Base-by-base conservation (phyloP, 2,888 invertebrate genomes). In the Dynastes grantii region DNA sequence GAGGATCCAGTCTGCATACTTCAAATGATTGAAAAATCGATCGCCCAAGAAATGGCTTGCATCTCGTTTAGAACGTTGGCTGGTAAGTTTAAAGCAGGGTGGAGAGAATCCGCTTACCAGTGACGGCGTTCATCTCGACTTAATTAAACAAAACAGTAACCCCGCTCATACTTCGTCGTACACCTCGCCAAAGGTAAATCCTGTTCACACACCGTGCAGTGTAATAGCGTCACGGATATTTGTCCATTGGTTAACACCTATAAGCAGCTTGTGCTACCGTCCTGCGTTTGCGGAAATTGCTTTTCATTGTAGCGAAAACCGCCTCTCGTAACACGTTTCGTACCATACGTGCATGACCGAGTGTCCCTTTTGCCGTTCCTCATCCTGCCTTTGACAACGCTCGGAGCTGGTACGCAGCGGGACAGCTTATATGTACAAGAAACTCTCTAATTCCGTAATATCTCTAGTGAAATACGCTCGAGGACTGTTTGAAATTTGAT, bases 181-280 rank as follows among this genome's bases (percentile, higher is more conserved):
- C 27, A 51, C 51, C 13, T 22, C 68, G 51, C 51, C 68, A 63
- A 63, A 63, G 68, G 68, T 68, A 51, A 68, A 68, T 51, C 51
- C 51, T 29, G 27, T 68, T 53, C 73, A 40, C 37, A 58, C 40
- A 32, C 53, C 27, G 71, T 22, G 9, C 22, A 22, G n/a, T 22
- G 61, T 61, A 45, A 75, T 40, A n/a, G 32, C 73, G 61, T 75
- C 63, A 55, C 71, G 78, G 71, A 78, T 78, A 78, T 78, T 78
- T 71, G 78, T 78, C 73, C 78, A 78, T 78, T 78, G 73, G 78
- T 78, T 63, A 71, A 71, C 78, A 78, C 76, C 67, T 68, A 76
- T 75, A 75, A 75, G 45, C 73, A 49, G 73, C 45, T 75, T 75
- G 61, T 61, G 29, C 45, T 61, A 61, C 13, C 49, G 49, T 27